These are phyloP conservation scores for Drosophila bocqueti DNA, from an alignment of 1,140 invertebrate genomes.

Conservation along the genomic window DNA sequence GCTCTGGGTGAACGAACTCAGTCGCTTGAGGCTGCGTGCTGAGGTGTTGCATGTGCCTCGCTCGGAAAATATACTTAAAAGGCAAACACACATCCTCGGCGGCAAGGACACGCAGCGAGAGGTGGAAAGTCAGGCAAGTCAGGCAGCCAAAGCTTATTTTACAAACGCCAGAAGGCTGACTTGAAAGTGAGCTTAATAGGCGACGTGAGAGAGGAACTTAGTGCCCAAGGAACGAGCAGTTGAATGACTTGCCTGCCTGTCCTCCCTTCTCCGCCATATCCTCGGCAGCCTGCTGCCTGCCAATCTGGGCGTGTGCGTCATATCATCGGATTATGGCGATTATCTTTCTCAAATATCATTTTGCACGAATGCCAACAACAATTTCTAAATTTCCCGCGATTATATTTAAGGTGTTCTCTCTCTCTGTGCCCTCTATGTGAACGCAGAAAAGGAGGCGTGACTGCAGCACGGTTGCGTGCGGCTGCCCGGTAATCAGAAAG, in stretches of 20 bases:
- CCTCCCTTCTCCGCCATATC: not conserved
- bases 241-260: conserved; percentile 28
- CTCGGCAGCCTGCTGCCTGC: not conserved
- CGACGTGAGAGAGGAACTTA: conserved; percentile 40
- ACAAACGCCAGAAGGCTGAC: conserved; percentile 59
- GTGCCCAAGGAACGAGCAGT: conserved; percentile 25
- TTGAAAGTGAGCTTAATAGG: conserved; percentile 60
- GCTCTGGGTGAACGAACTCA: conserved; percentile 34
- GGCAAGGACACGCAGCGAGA: conserved; percentile 21
- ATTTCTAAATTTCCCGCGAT: conserved; percentile 72
- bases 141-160: conserved; percentile 64
- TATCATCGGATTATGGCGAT: conserved; percentile 72
- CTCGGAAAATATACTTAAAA: conserved; percentile 44
- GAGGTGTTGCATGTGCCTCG: conserved; percentile 61
- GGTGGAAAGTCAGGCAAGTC: conserved; percentile 18
- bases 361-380: conserved; percentile 78
- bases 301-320: conserved; percentile 19
- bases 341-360: conserved; percentile 81
- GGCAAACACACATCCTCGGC: conserved; percentile 41
- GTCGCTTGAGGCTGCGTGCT: conserved; percentile 41
- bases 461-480: conserved; percentile 48
- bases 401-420: conserved; percentile 32
- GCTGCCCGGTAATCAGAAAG: conserved; percentile 17
- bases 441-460: conserved; percentile 10
- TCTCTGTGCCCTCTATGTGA: not conserved